Percentiles rank a stretch among this genome's conserved stretches.
Evolutionary conservation across 2,797 vertebrate genomes (phyloP).

Genomic region (Smutsia temminckii): DNA sequence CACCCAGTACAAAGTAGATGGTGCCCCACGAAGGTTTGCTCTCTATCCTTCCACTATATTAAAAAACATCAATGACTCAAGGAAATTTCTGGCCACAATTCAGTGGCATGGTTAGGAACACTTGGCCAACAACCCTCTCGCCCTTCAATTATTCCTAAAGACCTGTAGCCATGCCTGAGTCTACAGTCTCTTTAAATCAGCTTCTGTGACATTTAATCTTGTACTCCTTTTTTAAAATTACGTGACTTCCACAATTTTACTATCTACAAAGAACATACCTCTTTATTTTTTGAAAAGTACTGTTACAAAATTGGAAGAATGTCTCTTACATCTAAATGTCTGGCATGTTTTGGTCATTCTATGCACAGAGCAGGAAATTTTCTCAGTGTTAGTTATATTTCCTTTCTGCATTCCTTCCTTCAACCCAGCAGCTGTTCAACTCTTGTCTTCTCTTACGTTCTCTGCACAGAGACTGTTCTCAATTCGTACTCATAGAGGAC

Average conservation of each 20-base stretch:
- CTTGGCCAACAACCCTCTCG: not conserved
- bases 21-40: not conserved
- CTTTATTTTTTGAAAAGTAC: conserved; percentile 1
- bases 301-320: not conserved
- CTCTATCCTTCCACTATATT: not conserved
- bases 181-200: not conserved
- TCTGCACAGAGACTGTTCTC: not conserved
- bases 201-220: not conserved
- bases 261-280: not conserved
- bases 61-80: not conserved
- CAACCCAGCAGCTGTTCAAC: not conserved
- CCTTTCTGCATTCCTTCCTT: not conserved
- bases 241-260: not conserved
- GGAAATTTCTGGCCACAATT: not conserved
- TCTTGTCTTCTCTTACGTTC: not conserved
- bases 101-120: not conserved
- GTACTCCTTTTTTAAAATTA: not conserved
- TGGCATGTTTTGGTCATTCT: not conserved
- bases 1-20: not conserved
- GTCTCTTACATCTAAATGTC: not conserved
- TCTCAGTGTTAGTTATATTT: not conserved
- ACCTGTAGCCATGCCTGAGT: not conserved
- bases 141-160: not conserved
- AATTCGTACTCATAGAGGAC: not conserved
- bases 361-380: not conserved